phyloP scores from a whole-genome alignment of 2,888 invertebrate species.

The Chrysomela aeneicollis region DNA sequence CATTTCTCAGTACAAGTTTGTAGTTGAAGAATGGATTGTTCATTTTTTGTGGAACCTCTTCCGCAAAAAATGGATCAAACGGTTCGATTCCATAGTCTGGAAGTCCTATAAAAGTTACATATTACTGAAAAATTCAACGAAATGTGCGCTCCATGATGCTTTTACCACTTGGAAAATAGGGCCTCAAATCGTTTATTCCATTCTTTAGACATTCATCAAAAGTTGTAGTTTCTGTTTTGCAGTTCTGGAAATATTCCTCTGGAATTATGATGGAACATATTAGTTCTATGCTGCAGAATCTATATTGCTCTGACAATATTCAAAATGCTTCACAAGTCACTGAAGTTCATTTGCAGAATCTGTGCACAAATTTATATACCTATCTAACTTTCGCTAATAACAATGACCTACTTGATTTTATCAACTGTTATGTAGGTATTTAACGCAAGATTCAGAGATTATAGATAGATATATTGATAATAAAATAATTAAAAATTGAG shows the following conservation, averaged over 20 bases:
- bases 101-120: constrained; percentile 65
- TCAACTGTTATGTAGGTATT: neutral
- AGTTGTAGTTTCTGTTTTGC: constrained; percentile 68
- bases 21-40: constrained; percentile 73
- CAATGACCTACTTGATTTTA: constrained; percentile 19
- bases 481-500: too few species aligned
- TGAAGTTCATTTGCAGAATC: neutral
- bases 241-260: constrained; percentile 64
- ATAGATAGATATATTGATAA: too few species aligned
- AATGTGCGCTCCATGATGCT: neutral
- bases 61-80: constrained; percentile 81
- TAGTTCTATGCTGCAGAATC: too few species aligned
- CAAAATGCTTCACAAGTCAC: too few species aligned
- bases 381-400: constrained; percentile 16
- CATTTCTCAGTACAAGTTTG: constrained; percentile 74
- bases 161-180: constrained; percentile 76
- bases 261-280: constrained; percentile 39
- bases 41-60: constrained; percentile 70
- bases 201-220: constrained; percentile 79
- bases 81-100: constrained; percentile 75
- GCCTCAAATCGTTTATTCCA: constrained; percentile 74
- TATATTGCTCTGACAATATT: too few species aligned
- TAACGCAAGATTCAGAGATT: too few species aligned
- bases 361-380: neutral
- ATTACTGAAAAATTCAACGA: neutral